phyloP scores from a whole-genome alignment of 2,113 vertebrate genomes.

The Crotalus helleri region DNA sequence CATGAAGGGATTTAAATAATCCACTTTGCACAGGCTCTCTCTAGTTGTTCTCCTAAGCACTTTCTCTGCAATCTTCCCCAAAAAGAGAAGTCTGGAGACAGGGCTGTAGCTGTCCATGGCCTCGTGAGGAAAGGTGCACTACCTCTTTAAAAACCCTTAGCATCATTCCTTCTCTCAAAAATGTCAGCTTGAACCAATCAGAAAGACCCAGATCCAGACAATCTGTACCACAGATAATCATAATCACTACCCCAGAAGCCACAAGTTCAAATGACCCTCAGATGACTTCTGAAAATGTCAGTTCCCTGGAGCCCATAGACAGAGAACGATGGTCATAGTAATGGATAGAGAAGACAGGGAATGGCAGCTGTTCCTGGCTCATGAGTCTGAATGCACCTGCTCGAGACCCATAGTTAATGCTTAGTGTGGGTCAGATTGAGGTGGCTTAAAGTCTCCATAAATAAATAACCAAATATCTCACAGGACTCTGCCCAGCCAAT shows the following conservation, averaged over 20 bases:
- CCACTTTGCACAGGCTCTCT: fast-evolving
- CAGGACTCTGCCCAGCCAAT: not conserved
- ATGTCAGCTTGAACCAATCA: not conserved
- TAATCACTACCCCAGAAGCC: not conserved
- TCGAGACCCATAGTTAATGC: not conserved
- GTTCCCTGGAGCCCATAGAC: not conserved
- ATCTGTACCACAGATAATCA: not conserved
- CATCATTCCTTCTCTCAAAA: not conserved
- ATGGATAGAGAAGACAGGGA: not conserved
- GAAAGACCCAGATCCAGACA: not conserved
- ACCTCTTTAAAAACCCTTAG: not conserved
- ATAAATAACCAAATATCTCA: not conserved
- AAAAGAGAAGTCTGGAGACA: not conserved
- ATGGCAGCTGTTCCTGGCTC: not conserved
- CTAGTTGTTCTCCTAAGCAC: not conserved
- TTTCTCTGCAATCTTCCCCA: not conserved
- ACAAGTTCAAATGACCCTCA: not conserved
- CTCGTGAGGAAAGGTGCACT: not conserved
- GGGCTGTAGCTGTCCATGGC: not conserved
- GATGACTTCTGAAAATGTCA: not conserved
- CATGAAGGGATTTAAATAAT: not conserved
- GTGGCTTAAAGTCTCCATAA: not conserved
- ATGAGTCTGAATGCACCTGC: not conserved
- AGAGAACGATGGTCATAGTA: not conserved
- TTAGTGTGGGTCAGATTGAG: not conserved